Percentiles rank a stretch among this genome's conserved stretches.
Conservation (phyloP, 2,797 vertebrate species). For the Spinibarbus caldwelli region DNA sequence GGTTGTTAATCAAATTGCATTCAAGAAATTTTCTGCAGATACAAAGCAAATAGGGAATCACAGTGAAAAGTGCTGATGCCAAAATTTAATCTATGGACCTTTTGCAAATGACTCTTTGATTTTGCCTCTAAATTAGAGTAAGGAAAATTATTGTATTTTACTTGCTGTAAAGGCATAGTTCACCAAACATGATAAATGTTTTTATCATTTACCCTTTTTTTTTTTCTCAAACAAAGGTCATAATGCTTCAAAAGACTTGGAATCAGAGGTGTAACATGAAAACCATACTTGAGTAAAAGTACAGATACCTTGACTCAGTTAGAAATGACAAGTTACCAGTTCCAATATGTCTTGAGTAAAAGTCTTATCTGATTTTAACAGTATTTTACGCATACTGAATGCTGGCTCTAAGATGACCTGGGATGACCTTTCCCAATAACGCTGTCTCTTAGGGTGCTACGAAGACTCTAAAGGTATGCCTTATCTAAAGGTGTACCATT, state of each 20-base stretch:
- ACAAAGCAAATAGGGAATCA: slow-evolving; percentile 15
- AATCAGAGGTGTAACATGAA: too few species aligned
- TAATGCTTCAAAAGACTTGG: not conserved
- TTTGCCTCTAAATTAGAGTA: not conserved
- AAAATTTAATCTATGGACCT: not conserved
- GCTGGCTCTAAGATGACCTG: too few species aligned
- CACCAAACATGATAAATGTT: not conserved
- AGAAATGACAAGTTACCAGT: too few species aligned
- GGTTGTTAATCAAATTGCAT: slow-evolving; percentile 29
- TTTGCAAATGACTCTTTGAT: not conserved
- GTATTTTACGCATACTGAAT: not conserved
- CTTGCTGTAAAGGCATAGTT: not conserved
- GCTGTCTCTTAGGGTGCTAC: too few species aligned
- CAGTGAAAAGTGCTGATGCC: slow-evolving; percentile 4
- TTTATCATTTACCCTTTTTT: not conserved
- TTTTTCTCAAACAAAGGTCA: not conserved
- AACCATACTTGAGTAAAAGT: too few species aligned
- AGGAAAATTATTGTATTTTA: not conserved
- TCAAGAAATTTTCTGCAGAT: slow-evolving; percentile 17
- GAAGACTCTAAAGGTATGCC: too few species aligned
- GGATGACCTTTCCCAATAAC: too few species aligned
- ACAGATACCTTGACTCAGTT: too few species aligned
- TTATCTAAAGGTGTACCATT: too few species aligned
- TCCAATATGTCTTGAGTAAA: not conserved
- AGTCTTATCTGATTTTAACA: too few species aligned